These are phyloP conservation scores for Trichonephila inaurata DNA, from an alignment of 1,140 invertebrate genomes.

Conservation along the genomic window DNA sequence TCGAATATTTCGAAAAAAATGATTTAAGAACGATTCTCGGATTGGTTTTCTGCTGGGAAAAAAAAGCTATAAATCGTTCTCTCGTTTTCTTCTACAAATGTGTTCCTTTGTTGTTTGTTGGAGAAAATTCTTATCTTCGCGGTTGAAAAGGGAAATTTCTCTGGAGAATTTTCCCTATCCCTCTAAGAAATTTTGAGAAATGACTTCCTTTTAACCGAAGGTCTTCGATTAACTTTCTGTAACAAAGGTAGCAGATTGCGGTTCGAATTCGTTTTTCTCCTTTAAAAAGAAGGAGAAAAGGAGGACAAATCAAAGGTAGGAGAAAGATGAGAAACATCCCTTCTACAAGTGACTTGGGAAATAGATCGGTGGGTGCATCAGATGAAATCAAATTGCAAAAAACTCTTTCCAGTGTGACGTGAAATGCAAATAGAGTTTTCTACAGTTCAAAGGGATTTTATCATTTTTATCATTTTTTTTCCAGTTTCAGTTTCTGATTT, in stretches of 20 bases:
- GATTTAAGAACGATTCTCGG: too few species aligned
- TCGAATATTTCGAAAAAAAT: too few species aligned
- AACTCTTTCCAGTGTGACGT: background rate
- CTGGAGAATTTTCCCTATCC: background rate
- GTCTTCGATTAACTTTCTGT: constrained; percentile 43
- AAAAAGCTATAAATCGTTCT: background rate
- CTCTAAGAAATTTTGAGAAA: background rate
- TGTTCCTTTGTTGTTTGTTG: background rate
- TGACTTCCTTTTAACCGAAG: constrained; percentile 5
- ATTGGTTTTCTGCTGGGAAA: too few species aligned
- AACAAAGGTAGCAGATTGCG: background rate
- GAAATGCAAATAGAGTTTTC: background rate
- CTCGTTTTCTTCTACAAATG: background rate
- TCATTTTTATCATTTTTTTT: too few species aligned
- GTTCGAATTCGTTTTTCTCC: background rate
- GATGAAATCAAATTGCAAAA: background rate
- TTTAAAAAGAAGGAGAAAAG: too few species aligned
- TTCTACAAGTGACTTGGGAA: background rate
- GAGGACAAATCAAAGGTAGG: background rate
- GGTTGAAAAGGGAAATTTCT: background rate
- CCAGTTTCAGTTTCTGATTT: too few species aligned
- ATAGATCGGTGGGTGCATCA: background rate
- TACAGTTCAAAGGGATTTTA: background rate
- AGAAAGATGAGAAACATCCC: background rate
- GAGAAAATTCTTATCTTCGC: background rate